A percentile compares a stretch with the other conserved stretches of the same genome.
These are phyloP conservation scores for Brachionus plicatilis DNA, from an alignment of 1,140 invertebrate species.

Conservation along the genomic window DNA sequence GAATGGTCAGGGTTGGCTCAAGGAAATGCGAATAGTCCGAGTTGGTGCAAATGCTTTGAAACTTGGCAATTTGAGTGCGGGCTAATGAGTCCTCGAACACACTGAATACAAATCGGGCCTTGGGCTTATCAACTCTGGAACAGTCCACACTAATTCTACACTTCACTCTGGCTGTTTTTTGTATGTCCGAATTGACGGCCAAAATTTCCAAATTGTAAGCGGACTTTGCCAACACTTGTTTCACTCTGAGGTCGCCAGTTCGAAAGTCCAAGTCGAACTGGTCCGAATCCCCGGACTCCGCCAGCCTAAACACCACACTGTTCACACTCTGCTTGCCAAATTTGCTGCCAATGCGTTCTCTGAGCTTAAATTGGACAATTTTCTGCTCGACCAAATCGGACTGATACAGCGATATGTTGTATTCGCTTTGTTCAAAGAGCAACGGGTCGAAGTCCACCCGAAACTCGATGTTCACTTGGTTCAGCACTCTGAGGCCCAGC, in stretches of 20 bases:
- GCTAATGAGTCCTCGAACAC: not conserved
- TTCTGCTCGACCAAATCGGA: constrained; percentile 23
- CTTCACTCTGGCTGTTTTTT: constrained; percentile 17
- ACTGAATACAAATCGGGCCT: not conserved
- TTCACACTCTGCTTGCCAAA: not conserved
- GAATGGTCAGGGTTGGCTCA: not conserved
- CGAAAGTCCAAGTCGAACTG: not conserved
- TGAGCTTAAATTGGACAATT: not conserved
- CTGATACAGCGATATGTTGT: not conserved
- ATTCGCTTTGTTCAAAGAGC: constrained; percentile 4
- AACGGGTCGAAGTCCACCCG: constrained; percentile 34
- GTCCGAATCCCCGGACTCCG: not conserved
- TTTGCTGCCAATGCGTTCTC: not conserved
- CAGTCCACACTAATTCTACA: constrained; percentile 6
- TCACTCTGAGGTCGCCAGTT: not conserved
- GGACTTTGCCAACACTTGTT: not conserved
- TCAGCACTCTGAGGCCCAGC: not conserved
- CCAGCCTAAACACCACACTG: not conserved
- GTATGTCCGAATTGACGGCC: constrained; percentile 3
- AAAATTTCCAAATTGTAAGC: not conserved
- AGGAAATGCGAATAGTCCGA: not conserved
- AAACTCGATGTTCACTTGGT: constrained; percentile 8
- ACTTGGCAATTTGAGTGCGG: not conserved
- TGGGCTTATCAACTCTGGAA: not conserved
- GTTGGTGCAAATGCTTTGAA: not conserved